phyloP scores from a whole-genome alignment of 1,140 invertebrate genomes.

The Adelges cooleyi region DNA sequence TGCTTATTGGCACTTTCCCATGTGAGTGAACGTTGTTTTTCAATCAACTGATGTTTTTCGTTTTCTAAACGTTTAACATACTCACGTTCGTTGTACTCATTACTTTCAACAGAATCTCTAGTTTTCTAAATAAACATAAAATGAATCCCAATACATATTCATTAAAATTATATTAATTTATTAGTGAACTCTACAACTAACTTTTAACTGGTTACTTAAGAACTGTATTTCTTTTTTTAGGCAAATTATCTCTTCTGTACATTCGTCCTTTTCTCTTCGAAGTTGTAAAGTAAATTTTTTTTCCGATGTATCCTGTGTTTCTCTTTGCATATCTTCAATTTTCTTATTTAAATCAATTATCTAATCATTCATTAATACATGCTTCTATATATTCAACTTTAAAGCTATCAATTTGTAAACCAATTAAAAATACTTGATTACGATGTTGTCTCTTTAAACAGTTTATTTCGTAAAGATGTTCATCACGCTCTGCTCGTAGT shows the following conservation, averaged over 20 bases:
- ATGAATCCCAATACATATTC: not conserved
- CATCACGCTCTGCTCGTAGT: slow-evolving; percentile 20
- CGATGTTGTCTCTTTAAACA: slow-evolving; percentile 18
- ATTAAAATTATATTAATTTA: not conserved
- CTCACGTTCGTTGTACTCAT: slow-evolving; percentile 12
- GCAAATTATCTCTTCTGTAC: slow-evolving; percentile 7
- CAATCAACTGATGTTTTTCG: slow-evolving; percentile 5
- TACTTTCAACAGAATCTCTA: slow-evolving; percentile 4
- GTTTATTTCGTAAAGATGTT: slow-evolving; percentile 18
- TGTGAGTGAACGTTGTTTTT: slow-evolving; percentile 12
- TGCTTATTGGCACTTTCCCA: slow-evolving; percentile 15
- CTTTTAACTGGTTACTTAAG: slow-evolving; percentile 3
- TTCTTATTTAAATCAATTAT: slow-evolving; percentile 9
- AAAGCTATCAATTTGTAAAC: not conserved
- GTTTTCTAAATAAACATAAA: slow-evolving; percentile 6
- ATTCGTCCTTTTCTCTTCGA: slow-evolving; percentile 1
- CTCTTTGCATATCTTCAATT: slow-evolving; percentile 1
- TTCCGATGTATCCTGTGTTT: not conserved
- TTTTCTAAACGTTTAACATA: slow-evolving; percentile 17
- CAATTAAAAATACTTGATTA: slow-evolving; percentile 1
- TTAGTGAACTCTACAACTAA: not conserved
- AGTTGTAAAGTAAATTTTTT: slow-evolving; percentile 6
- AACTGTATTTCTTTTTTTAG: slow-evolving; percentile 16
- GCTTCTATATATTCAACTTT: not conserved
- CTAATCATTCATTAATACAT: not conserved